phyloP scores from a whole-genome alignment of 2,797 vertebrate species.

The Percopsis omiscomaycus region DNA sequence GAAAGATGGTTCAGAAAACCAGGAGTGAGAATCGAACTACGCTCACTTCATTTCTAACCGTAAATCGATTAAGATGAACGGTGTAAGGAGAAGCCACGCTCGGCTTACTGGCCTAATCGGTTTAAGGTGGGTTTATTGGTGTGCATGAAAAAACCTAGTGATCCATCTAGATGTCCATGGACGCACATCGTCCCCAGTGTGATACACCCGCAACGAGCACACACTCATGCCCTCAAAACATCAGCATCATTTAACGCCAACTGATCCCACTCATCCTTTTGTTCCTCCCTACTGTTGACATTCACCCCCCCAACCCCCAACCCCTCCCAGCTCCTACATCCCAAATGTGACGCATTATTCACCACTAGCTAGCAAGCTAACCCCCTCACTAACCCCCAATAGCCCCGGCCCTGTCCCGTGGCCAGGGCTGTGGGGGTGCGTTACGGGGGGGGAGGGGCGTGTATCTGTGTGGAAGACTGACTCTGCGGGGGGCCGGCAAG shows the following conservation, averaged over 20 bases:
- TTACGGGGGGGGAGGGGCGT: slow-evolving; percentile 69
- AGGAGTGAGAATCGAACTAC: too few relatives aligned
- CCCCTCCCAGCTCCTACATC: slow-evolving; percentile 40
- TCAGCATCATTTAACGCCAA: slow-evolving; percentile 42
- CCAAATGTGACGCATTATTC: slow-evolving; percentile 28
- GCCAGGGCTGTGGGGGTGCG: slow-evolving; percentile 51
- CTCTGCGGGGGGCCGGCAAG: slow-evolving; percentile 79
- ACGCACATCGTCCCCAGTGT: slow-evolving; percentile 26
- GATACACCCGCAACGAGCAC: slow-evolving; percentile 21
- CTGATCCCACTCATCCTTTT: slow-evolving; percentile 16
- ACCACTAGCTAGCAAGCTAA: slow-evolving; percentile 29
- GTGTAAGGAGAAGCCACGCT: too few relatives aligned
- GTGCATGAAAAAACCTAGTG: too few relatives aligned
- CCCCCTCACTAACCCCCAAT: slow-evolving; percentile 61
- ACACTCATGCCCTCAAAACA: slow-evolving; percentile 25
- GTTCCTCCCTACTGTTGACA: slow-evolving; percentile 33
- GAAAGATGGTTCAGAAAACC: too few relatives aligned
- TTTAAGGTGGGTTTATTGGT: too few relatives aligned
- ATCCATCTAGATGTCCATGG: slow-evolving; percentile 21
- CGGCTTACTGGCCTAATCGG: too few relatives aligned
- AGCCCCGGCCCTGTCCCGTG: slow-evolving; percentile 43
- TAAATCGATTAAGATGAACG: too few relatives aligned
- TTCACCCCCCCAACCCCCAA: slow-evolving; percentile 36
- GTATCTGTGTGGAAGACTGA: slow-evolving; percentile 73
- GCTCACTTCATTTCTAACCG: too few relatives aligned